Conservation (phyloP, 2,888 invertebrate genomes). For the Dasysyrphus tricinctus region DNA sequence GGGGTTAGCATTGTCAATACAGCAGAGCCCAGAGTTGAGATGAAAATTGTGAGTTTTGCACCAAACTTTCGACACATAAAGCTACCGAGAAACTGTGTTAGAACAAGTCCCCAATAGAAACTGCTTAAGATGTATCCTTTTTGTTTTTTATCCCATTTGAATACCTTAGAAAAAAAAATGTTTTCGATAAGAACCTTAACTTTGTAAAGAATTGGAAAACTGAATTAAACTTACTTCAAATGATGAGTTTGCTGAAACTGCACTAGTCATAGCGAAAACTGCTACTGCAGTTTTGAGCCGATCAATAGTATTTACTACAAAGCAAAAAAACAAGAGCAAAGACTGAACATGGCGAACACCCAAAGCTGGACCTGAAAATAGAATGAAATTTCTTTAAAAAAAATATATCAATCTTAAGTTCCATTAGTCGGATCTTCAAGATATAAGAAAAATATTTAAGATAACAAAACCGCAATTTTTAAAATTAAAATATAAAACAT, state of each 20-base stretch:
- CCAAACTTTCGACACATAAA: slow-evolving; percentile 88
- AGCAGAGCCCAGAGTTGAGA: slow-evolving; percentile 86
- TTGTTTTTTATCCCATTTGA: slow-evolving; percentile 84
- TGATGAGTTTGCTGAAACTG: slow-evolving; percentile 83
- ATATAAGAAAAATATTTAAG: too few species aligned
- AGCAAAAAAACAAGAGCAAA: slow-evolving; percentile 86
- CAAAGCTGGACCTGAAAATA: slow-evolving; percentile 82
- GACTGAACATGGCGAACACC: slow-evolving; percentile 88
- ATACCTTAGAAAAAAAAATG: slow-evolving; percentile 77
- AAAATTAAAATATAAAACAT: too few species aligned
- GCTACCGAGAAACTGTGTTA: slow-evolving; percentile 87
- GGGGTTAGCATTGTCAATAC: slow-evolving; percentile 87
- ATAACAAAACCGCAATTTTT: too few species aligned
- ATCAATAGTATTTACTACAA: slow-evolving; percentile 86
- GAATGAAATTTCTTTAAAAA: too few species aligned
- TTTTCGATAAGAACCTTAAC: neutral
- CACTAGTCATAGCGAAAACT: slow-evolving; percentile 89
- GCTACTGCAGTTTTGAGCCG: slow-evolving; percentile 89
- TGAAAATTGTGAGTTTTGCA: slow-evolving; percentile 85
- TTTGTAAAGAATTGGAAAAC: neutral
- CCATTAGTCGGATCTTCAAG: too few species aligned
- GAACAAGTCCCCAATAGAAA: slow-evolving; percentile 91
- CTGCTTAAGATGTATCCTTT: slow-evolving; percentile 87
- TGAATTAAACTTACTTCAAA: slow-evolving; percentile 83
- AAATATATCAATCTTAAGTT: too few species aligned